Percentiles rank a stretch among this genome's conserved stretches.
phyloP scores from a whole-genome alignment of 2,888 invertebrate species.

The Bugula neritina region DNA sequence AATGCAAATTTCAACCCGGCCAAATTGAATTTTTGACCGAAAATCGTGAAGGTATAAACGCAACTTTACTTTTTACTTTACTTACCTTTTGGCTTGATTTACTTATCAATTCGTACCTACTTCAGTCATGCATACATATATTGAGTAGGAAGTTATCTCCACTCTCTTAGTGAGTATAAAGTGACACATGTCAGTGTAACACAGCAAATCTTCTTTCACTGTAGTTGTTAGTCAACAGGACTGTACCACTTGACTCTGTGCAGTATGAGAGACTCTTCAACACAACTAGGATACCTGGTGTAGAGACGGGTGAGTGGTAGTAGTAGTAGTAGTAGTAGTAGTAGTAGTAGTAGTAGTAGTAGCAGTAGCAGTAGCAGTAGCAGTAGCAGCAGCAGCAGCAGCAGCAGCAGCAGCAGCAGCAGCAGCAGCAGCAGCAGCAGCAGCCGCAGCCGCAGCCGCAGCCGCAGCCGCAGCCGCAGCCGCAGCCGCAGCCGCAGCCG shows the following conservation, averaged over 20 bases:
- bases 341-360: not conserved
- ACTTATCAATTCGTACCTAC: too few relatives aligned
- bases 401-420: not conserved
- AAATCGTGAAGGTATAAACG: too few relatives aligned
- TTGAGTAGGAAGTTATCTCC: too few relatives aligned
- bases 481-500: not conserved
- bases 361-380: not conserved
- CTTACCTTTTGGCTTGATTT: too few relatives aligned
- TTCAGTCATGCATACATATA: too few relatives aligned
- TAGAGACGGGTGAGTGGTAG: slow-evolving; percentile 62
- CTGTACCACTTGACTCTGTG: slow-evolving; percentile 92
- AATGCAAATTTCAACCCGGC: too few relatives aligned
- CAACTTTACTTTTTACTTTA: too few relatives aligned
- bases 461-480: not conserved
- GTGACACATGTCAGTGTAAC: too few relatives aligned
- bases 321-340: not conserved
- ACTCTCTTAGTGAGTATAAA: too few relatives aligned
- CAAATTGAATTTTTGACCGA: too few relatives aligned
- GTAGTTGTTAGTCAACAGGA: slow-evolving; percentile 79
- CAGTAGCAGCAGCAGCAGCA: not conserved
- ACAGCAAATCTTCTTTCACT: too few relatives aligned
- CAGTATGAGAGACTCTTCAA: slow-evolving; percentile 97
- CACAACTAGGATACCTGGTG: slow-evolving; percentile 87
- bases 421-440: not conserved
- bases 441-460: not conserved